These are phyloP conservation scores for Planococcus citri DNA, from an alignment of 1,140 invertebrate genomes.

Conservation along the genomic window DNA sequence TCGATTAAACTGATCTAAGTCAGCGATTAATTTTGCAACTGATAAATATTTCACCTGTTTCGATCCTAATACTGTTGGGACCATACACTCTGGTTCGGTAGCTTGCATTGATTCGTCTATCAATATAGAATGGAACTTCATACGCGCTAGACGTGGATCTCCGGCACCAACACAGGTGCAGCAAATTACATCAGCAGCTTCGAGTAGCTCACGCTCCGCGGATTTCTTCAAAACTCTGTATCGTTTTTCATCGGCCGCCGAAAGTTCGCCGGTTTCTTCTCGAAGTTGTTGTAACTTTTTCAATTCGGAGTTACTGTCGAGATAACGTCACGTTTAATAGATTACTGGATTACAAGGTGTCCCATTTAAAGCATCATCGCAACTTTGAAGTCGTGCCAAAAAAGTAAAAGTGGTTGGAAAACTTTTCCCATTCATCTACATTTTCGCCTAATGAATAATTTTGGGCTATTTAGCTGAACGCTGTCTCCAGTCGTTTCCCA, in stretches of 20 bases:
- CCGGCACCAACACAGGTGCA: conserved; percentile 98
- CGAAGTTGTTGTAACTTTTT: conserved; percentile 93
- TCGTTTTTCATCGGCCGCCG: conserved; percentile 84
- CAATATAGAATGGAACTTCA: conserved; percentile 93
- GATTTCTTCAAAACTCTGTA: conserved; percentile 84
- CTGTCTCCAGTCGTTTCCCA: no score
- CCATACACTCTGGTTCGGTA: conserved; percentile 97
- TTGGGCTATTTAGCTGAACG: no score
- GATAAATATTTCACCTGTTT: conserved; percentile 43
- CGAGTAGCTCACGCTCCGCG: conserved; percentile 81
- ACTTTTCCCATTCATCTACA: no score
- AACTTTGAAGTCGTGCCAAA: no score
- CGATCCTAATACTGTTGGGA: conserved; percentile 94
- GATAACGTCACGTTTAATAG: no score
- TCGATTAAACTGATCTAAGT: not conserved
- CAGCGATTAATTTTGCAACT: not conserved
- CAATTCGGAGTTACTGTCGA: conserved; percentile 76
- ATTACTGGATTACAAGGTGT: conserved; percentile 23
- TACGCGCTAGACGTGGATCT: conserved; percentile 75
- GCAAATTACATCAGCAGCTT: conserved; percentile 96
- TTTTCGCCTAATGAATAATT: no score
- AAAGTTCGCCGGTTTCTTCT: conserved; percentile 93
- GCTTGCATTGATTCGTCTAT: conserved; percentile 97
- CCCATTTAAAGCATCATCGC: no score
- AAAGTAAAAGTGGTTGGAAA: no score